phyloP scores from a whole-genome alignment of 35 echinoderm and acorn worm species.

The Heliocidaris tuberculata region DNA sequence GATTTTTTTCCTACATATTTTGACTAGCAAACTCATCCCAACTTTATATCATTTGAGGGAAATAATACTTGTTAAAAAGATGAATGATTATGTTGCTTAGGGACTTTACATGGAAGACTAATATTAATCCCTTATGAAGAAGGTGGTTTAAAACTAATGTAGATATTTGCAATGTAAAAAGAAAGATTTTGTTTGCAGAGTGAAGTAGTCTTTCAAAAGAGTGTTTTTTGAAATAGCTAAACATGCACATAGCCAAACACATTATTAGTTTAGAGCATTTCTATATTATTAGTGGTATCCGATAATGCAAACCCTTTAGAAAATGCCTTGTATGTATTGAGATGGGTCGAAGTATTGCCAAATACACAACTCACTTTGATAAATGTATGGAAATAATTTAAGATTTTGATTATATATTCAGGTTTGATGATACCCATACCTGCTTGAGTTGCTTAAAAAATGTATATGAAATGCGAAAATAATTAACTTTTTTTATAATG shows the following conservation, averaged over 20 bases:
- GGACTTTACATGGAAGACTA: neutral
- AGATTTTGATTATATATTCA: neutral
- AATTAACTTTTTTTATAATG: neutral
- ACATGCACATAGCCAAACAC: neutral
- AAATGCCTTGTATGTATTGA: neutral
- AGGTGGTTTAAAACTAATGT: neutral
- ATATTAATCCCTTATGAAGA: neutral
- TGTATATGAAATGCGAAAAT: neutral
- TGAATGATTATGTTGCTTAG: neutral
- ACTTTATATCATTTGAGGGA: neutral
- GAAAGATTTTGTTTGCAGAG: conserved; percentile 24
- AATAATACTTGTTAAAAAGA: neutral
- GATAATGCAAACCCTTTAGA: neutral
- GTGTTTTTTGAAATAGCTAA: neutral
- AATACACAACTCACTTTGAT: neutral
- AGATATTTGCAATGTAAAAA: conserved; percentile 25
- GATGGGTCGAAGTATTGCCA: neutral
- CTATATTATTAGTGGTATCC: neutral
- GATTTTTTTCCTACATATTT: neutral
- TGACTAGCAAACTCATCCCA: neutral
- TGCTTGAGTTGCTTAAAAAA: neutral
- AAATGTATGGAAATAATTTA: neutral
- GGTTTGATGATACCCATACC: neutral
- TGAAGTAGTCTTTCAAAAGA: conserved; percentile 33
- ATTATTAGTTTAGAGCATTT: neutral